Evolutionary conservation across 2,888 invertebrate species (phyloP).

Genomic region (Calameuta pallipes): DNA sequence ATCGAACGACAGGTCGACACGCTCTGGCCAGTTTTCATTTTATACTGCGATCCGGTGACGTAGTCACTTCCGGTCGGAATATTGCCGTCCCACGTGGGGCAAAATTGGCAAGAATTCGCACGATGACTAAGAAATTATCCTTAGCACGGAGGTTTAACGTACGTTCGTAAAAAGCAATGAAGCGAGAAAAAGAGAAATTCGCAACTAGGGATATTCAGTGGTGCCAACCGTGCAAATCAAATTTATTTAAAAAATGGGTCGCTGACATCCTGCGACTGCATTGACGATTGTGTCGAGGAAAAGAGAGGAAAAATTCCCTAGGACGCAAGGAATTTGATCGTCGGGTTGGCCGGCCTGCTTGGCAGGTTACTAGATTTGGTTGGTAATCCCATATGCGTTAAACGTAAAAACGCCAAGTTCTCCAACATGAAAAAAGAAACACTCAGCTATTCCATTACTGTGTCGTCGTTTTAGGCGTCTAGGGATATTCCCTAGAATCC

Average conservation of each 20-base stretch:
- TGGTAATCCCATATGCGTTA: not conserved
- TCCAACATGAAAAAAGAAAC: no score
- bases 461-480: not conserved
- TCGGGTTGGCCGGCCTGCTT: not conserved
- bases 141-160: not conserved
- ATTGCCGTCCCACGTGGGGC: not conserved
- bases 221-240: not conserved
- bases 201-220: not conserved
- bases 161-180: not conserved
- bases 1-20: constrained; percentile 26
- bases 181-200: not conserved
- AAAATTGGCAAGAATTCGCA: not conserved
- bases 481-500: not conserved
- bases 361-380: not conserved
- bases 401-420: not conserved
- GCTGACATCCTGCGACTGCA: not conserved
- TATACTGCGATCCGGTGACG: not conserved
- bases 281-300: not conserved
- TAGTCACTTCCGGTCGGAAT: not conserved
- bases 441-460: not conserved
- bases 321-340: not conserved
- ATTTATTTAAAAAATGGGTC: not conserved
- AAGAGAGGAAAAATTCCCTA: no score
- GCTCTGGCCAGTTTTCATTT: constrained; percentile 17
- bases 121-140: not conserved